Conservation (phyloP, 1,140 invertebrate species). For the Cotesia glomerata region DNA sequence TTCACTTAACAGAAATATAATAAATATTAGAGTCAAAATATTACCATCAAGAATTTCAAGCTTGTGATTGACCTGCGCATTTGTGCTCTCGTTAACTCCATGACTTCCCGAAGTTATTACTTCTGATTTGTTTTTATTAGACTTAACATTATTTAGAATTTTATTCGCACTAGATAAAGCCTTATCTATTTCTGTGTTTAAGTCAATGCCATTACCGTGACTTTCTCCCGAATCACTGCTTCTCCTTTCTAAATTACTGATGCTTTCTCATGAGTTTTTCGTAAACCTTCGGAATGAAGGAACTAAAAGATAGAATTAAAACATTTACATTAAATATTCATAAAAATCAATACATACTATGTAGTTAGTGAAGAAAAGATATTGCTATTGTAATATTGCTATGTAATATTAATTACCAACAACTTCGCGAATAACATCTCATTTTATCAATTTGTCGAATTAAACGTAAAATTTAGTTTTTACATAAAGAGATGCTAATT, state of each 20-base stretch:
- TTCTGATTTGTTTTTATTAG: not conserved
- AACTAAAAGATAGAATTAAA: not conserved
- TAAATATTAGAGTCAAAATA: not conserved
- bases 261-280: not conserved
- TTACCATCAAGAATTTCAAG: not conserved
- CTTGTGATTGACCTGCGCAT: not conserved
- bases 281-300: not conserved
- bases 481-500: not conserved
- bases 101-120: not conserved
- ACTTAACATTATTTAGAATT: not conserved
- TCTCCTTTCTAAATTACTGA: not conserved
- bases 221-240: not conserved
- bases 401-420: too few relatives aligned
- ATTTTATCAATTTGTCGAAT: not conserved
- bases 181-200: not conserved
- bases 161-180: not conserved
- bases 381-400: not conserved
- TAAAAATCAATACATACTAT: not conserved
- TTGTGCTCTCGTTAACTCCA: not conserved
- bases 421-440: not conserved
- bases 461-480: not conserved
- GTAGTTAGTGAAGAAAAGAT: not conserved
- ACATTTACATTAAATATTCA: not conserved
- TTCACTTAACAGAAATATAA: conserved; percentile 3
- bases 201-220: not conserved